These are phyloP conservation scores for Podocnemis expansa DNA, from an alignment of 2,113 vertebrate species.

Conservation along the genomic window DNA sequence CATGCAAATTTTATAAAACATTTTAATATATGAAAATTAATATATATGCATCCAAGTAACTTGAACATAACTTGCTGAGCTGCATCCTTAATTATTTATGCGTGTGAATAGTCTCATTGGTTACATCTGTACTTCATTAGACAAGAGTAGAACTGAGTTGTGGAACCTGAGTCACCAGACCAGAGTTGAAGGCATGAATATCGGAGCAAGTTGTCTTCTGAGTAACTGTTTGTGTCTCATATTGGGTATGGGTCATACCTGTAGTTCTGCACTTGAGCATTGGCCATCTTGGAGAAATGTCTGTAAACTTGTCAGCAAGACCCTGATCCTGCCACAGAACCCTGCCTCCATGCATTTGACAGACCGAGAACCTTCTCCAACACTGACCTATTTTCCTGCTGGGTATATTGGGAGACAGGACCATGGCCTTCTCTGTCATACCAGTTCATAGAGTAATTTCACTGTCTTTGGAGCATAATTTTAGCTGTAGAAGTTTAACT, in stretches of 20 bases:
- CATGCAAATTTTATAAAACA: neutral
- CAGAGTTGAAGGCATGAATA: neutral
- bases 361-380: neutral
- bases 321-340: neutral
- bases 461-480: neutral
- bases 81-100: neutral
- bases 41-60: neutral
- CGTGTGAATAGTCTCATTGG: neutral
- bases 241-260: neutral
- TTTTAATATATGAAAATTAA: neutral
- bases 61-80: neutral
- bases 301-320: neutral
- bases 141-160: too few species aligned
- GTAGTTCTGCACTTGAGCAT: neutral
- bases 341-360: neutral
- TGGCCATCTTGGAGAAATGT: neutral
- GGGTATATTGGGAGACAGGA: neutral
- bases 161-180: too few species aligned
- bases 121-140: neutral
- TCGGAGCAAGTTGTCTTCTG: neutral
- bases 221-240: neutral
- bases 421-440: neutral
- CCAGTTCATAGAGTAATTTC: neutral
- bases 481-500: neutral
- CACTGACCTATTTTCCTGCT: neutral